phyloP scores from a whole-genome alignment of 2,113 vertebrate genomes.

The Microcebus ravelobensis region DNA sequence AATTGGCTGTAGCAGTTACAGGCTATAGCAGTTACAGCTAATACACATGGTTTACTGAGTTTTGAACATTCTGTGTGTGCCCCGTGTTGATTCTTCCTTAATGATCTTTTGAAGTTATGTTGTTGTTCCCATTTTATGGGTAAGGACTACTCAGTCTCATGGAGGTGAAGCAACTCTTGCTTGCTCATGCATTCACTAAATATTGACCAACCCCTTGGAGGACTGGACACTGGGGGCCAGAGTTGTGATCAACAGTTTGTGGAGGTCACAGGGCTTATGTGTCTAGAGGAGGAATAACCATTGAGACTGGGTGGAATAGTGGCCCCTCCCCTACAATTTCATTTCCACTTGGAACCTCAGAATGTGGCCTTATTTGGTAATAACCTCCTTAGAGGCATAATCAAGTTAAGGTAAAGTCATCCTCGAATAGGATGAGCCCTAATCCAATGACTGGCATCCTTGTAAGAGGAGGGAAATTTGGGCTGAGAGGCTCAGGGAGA shows the following conservation, averaged over 20 bases:
- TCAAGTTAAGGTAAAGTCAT: neutral
- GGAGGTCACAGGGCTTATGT: neutral
- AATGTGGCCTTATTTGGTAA: slow-evolving; percentile 6
- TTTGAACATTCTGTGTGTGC: neutral
- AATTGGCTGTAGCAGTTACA: neutral
- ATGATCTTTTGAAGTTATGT: neutral
- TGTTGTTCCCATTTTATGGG: neutral
- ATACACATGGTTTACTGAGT: neutral
- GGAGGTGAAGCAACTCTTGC: neutral
- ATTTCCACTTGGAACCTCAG: neutral
- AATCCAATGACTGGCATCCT: neutral
- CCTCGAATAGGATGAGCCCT: neutral
- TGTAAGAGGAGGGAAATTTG: neutral
- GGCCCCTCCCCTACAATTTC: neutral
- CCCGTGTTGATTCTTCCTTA: neutral
- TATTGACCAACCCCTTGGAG: neutral
- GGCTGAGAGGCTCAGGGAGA: neutral
- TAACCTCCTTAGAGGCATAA: neutral
- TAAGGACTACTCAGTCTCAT: neutral
- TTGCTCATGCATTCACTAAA: neutral
- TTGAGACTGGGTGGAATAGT: neutral
- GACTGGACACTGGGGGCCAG: neutral
- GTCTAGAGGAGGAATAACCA: neutral
- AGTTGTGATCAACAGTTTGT: neutral
- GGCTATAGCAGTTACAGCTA: neutral